Conservation (phyloP, 2,113 vertebrate genomes). For the Petrocephalus zakoni region DNA sequence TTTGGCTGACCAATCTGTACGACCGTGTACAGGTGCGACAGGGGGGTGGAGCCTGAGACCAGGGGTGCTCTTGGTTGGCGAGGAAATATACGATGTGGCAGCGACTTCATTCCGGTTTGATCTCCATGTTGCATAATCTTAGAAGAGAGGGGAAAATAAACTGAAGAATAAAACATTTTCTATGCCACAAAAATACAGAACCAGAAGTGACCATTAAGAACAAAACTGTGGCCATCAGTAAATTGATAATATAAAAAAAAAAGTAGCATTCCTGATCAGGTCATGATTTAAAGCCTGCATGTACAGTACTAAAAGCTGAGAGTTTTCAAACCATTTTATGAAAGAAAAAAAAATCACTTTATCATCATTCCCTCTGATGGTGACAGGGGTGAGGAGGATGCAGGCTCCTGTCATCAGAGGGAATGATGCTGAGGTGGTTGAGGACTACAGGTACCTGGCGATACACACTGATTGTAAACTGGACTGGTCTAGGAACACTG, state of each 20-base stretch:
- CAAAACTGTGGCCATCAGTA: background rate
- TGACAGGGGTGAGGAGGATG: too few species aligned
- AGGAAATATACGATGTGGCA: conserved; percentile 53
- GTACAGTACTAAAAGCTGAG: background rate
- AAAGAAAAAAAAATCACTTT: too few species aligned
- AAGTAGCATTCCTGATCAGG: background rate
- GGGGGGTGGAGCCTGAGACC: conserved; percentile 61
- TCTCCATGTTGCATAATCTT: conserved; percentile 81
- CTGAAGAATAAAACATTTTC: background rate
- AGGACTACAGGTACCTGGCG: too few species aligned
- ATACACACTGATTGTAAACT: too few species aligned
- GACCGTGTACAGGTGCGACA: conserved; percentile 71
- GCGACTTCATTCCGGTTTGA: conserved; percentile 65
- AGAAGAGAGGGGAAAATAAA: background rate
- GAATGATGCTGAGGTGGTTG: too few species aligned
- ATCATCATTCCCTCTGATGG: too few species aligned
- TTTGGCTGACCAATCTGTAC: conserved; percentile 86
- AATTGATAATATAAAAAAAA: background rate
- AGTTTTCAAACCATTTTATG: background rate
- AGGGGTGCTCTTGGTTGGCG: conserved; percentile 66
- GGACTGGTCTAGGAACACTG: too few species aligned
- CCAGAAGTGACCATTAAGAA: background rate
- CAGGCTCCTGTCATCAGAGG: too few species aligned
- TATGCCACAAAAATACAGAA: background rate
- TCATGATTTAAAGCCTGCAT: background rate